phyloP scores from a whole-genome alignment of 1,140 invertebrate genomes.

The Bacillus rossius region DNA sequence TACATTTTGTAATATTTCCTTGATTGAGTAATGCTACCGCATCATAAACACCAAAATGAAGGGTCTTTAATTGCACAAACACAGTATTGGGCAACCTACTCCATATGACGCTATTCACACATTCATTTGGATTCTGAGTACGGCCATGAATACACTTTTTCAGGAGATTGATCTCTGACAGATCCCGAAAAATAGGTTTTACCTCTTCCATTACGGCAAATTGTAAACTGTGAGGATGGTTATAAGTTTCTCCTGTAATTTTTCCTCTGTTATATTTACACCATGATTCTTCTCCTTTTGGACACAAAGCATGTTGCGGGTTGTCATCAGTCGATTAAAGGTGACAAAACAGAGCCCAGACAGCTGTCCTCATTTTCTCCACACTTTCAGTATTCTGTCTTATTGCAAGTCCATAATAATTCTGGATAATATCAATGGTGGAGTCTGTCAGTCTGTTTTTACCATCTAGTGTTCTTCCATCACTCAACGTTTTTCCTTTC shows the following conservation, averaged over 20 bases:
- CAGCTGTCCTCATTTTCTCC: slow-evolving; percentile 14
- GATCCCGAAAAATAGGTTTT: slow-evolving; percentile 17
- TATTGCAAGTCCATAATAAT: slow-evolving; percentile 21
- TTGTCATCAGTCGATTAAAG: slow-evolving; percentile 18
- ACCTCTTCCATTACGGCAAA: slow-evolving; percentile 14
- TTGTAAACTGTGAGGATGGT: slow-evolving; percentile 7
- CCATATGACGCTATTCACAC: slow-evolving; percentile 20
- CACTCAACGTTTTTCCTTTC: slow-evolving; percentile 1
- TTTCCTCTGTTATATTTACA: slow-evolving; percentile 30
- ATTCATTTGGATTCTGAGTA: slow-evolving; percentile 21
- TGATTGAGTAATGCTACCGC: slow-evolving; percentile 15
- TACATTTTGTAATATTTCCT: slow-evolving; percentile 16
- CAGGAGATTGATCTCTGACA: slow-evolving; percentile 13
- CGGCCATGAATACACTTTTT: slow-evolving; percentile 20
- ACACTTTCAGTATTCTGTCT: slow-evolving; percentile 15
- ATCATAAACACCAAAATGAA: slow-evolving; percentile 18
- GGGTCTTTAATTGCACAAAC: slow-evolving; percentile 15
- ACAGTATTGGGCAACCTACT: slow-evolving; percentile 17
- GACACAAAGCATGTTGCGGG: slow-evolving; percentile 25
- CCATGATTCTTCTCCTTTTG: slow-evolving; percentile 28
- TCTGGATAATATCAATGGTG: slow-evolving; percentile 19
- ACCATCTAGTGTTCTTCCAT: slow-evolving; percentile 11
- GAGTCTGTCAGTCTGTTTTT: slow-evolving; percentile 13
- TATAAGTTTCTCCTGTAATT: slow-evolving; percentile 13
- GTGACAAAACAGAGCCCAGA: slow-evolving; percentile 23